Base-by-base conservation (phyloP, 2,888 invertebrate genomes). In the Drosophila leonis region DNA sequence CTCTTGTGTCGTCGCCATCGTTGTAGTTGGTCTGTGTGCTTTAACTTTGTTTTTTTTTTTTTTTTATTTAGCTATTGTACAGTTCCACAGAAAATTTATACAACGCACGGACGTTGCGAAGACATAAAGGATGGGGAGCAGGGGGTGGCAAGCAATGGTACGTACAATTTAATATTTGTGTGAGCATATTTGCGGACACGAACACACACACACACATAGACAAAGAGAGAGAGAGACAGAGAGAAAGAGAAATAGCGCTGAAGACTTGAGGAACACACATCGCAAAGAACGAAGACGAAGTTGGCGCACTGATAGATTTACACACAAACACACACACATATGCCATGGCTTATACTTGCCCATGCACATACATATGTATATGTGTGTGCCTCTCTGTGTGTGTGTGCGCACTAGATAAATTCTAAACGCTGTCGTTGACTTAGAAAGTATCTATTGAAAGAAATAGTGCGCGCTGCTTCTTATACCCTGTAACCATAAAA, bases 41-140 rank as follows among this genome's bases (percentile, higher is more conserved):
- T 88, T 80, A 80, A 85, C 75, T 83, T 83, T 88, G 82, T 69
- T 67, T 85, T 85, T 87, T 67, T 78, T 72, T 67, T 68, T 72
- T 61, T 72, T 72, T 88, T 76, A 76, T 84, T 84, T 75, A 87
- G 82, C 87, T 89, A 89, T 84, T 84, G 89, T 84, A 84, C 84
- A 84, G 84, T 89, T 89, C 83, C 74, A 87, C 82, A 75, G 84
- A 89, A 84, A 87, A 84, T 87, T 77, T 89, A 88, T 84, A 88
- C 87, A 88, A 79, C 86, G 87, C 88, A 86, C 83, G 72, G 70
- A 73, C 71, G 63, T 51, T 51, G 41, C 18, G 31, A 42, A 49
- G 62, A 48, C 46, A 20, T 24, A 51, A 59, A 37, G 46, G 46
- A 49, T 51, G 51, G 46, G 29, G 39, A 13, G 33, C 44, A 35